A percentile compares a stretch with the other conserved stretches of the same genome.
These are phyloP conservation scores for Propithecus perrieri DNA, from an alignment of 2,797 vertebrate species.

Conservation along the genomic window DNA sequence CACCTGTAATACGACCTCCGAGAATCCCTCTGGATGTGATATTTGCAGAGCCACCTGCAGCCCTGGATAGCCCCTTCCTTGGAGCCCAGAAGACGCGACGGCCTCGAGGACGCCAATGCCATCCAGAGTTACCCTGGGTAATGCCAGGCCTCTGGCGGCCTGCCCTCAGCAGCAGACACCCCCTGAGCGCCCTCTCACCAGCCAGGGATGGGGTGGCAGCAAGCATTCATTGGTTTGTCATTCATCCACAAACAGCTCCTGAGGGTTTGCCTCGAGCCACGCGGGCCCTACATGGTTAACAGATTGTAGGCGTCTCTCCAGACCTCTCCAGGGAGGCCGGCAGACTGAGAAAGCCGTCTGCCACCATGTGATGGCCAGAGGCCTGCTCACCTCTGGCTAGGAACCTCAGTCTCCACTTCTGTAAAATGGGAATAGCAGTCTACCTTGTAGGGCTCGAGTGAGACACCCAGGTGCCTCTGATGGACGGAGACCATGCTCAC, in stretches of 20 bases:
- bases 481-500: fast-evolving
- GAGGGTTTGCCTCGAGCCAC: not conserved
- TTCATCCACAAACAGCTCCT: not conserved
- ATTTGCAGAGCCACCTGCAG: not conserved
- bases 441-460: not conserved
- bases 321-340: not conserved
- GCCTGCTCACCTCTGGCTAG: not conserved
- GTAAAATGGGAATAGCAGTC: not conserved
- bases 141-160: not conserved
- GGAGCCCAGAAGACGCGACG: not conserved
- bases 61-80: not conserved
- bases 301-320: not conserved
- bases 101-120: not conserved
- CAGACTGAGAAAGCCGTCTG: not conserved
- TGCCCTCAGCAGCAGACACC: not conserved
- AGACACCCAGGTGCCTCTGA: not conserved
- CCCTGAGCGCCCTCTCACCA: not conserved
- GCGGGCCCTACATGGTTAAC: not conserved
- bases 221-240: fast-evolving
- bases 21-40: not conserved
- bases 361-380: not conserved
- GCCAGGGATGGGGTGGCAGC: too few species aligned
- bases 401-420: not conserved
- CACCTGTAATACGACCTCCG: not conserved
- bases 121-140: not conserved